These are phyloP conservation scores for Morpho achilles DNA, from an alignment of 2,888 invertebrate species.

Conservation along the genomic window DNA sequence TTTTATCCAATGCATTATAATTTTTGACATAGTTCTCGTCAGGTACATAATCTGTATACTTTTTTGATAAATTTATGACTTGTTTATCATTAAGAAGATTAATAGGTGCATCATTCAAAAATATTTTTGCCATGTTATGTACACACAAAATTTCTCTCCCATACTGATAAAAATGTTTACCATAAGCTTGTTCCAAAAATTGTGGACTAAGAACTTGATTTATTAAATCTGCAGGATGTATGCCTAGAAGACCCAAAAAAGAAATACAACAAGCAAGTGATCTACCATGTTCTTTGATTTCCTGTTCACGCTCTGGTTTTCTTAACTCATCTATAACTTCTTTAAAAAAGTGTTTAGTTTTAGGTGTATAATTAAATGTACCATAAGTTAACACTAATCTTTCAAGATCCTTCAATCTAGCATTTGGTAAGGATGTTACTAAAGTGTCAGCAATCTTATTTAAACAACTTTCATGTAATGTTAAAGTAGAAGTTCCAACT, in stretches of 20 bases:
- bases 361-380: conserved; percentile 79
- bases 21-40: conserved; percentile 66
- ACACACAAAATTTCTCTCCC: conserved; percentile 82
- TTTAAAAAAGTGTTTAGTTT: conserved; percentile 56
- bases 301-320: conserved; percentile 68
- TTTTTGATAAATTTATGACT: conserved; percentile 76
- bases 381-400: conserved; percentile 81
- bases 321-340: conserved; percentile 72
- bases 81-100: conserved; percentile 69
- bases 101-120: conserved; percentile 78
- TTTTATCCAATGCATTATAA: conserved; percentile 75
- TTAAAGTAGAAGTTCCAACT: conserved; percentile 73
- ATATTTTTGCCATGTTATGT: conserved; percentile 80
- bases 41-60: conserved; percentile 80
- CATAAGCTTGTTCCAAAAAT: conserved; percentile 78
- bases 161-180: conserved; percentile 58
- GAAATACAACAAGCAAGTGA: conserved; percentile 80
- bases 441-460: conserved; percentile 73
- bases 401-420: conserved; percentile 87
- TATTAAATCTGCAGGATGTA: conserved; percentile 81
- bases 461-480: conserved; percentile 55
- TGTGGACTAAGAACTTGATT: conserved; percentile 75
- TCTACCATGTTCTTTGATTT: conserved; percentile 79
- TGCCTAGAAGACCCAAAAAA: conserved; percentile 77
- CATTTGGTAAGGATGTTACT: conserved; percentile 55